Percentiles rank a stretch among this genome's conserved stretches.
Conservation (phyloP, 1,140 invertebrate species). For the Gonatopus flavifemur region DNA sequence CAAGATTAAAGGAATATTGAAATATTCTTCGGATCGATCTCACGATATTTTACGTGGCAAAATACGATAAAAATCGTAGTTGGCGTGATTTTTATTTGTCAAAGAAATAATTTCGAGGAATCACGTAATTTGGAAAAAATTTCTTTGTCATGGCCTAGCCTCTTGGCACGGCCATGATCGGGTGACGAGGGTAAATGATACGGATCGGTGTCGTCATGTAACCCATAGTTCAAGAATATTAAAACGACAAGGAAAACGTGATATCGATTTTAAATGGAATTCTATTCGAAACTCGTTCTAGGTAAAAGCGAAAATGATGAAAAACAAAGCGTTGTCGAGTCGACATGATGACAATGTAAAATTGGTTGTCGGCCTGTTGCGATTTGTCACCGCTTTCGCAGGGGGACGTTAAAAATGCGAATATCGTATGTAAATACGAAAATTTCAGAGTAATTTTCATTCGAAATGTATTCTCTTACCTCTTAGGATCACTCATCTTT, state of each 20-base stretch:
- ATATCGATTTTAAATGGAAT: background rate
- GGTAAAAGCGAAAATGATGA: conserved; percentile 3
- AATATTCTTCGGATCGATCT: background rate
- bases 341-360: conserved; percentile 59
- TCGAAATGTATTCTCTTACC: conserved; percentile 35
- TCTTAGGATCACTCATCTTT: conserved; percentile 50
- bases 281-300: background rate
- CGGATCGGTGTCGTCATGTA: conserved; percentile 1
- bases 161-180: conserved; percentile 22
- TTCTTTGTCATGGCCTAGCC: conserved; percentile 20
- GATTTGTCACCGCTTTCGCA: conserved; percentile 6
- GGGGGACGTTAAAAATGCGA: conserved; percentile 1
- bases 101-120: background rate
- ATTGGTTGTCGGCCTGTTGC: conserved; percentile 42
- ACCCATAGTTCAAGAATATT: background rate
- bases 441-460: background rate
- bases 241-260: background rate
- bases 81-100: background rate
- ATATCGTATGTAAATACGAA: conserved; percentile 2
- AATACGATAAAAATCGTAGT: background rate
- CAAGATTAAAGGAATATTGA: background rate
- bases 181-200: conserved; percentile 11
- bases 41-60: background rate
- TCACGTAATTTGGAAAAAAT: conserved; percentile 5
- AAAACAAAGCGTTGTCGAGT: conserved; percentile 43